Conservation (phyloP, 1,140 invertebrate genomes). For the Penaeus japonicus region DNA sequence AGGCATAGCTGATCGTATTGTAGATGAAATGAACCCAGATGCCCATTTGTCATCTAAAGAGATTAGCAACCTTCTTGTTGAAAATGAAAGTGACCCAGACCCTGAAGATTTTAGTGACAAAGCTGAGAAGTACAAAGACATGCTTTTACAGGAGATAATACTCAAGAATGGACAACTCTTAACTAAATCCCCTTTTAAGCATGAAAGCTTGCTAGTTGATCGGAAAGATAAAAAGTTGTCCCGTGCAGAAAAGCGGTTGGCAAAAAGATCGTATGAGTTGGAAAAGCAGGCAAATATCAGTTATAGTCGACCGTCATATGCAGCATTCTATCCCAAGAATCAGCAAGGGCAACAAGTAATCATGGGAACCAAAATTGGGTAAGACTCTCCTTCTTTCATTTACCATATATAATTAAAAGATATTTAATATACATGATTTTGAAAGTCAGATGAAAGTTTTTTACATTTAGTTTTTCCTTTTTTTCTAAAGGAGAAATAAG, state of each 20-base stretch:
- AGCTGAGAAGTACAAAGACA: slow-evolving; percentile 80
- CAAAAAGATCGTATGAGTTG: slow-evolving; percentile 90
- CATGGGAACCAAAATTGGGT: slow-evolving; percentile 59
- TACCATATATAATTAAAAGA: not conserved
- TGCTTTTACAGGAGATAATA: slow-evolving; percentile 80
- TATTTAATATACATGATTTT: too few species aligned
- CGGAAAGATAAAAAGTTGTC: slow-evolving; percentile 95
- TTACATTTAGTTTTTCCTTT: too few species aligned
- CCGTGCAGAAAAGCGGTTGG: slow-evolving; percentile 91
- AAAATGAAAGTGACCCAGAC: slow-evolving; percentile 82
- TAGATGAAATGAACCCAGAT: slow-evolving; percentile 97
- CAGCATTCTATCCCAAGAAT: slow-evolving; percentile 65
- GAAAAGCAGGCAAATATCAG: slow-evolving; percentile 84
- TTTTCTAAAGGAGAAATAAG: too few species aligned
- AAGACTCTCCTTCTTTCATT: not conserved
- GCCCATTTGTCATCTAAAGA: slow-evolving; percentile 94
- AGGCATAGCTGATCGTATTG: slow-evolving; percentile 93
- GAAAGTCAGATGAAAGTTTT: too few species aligned
- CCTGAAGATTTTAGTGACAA: slow-evolving; percentile 75
- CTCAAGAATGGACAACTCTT: slow-evolving; percentile 75
- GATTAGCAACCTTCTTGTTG: slow-evolving; percentile 91
- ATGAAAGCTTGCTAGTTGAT: slow-evolving; percentile 95
- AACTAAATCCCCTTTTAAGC: slow-evolving; percentile 86
- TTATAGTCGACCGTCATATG: slow-evolving; percentile 67
- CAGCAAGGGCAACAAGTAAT: slow-evolving; percentile 40